Base-by-base conservation (phyloP, 2,888 invertebrate genomes). In the Eremobia ochroleuca region DNA sequence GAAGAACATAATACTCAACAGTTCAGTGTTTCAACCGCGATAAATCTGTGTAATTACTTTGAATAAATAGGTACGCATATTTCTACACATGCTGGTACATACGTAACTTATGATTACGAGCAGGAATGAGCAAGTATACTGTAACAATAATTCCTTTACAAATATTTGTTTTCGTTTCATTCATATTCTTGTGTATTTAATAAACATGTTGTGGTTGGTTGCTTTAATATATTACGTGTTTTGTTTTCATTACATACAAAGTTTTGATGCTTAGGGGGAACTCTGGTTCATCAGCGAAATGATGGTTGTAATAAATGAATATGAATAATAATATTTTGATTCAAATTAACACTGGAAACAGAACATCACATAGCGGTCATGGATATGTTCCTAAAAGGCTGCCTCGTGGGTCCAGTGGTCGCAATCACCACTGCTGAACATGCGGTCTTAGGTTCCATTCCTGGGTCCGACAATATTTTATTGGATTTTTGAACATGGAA, bases 151-250 rank as follows among this genome's bases (percentile, higher is more conserved):
- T 83, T 76, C 70, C 49, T 61, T 71, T 49, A 55, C 43, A 64
- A 67, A 71, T 76, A 70, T 71, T 76, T 83, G 76, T 73, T 76
- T 77, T 73, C 21, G 11, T 77, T 83, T 8, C 72, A 85, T 85
- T 76, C 59, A 40, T 11, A 31, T 75, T 82, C 55, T 6, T 80
- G 80, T 83, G 55, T 85, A 62, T 82, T 79, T 79, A 79, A 77
- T 80, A 85, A 85, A 80, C 76, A 59, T 73, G 31, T 69, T 79
- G 40, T 62, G 37, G 25, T 73, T 49, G 46, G 55, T 52, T 69
- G 46, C 5, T 78, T 28, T 59, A 46, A 76, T 76, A 80, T 37
- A 72, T 58, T 64, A 76, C 62, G 65, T 81, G 73, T 83, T 73
- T 76, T 67, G 58, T 40, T 80, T 72, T 64, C 73, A 80, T 72